Evolutionary conservation across 2,797 vertebrate genomes (phyloP).

Genomic region (Hydrocynus forskahlii): DNA sequence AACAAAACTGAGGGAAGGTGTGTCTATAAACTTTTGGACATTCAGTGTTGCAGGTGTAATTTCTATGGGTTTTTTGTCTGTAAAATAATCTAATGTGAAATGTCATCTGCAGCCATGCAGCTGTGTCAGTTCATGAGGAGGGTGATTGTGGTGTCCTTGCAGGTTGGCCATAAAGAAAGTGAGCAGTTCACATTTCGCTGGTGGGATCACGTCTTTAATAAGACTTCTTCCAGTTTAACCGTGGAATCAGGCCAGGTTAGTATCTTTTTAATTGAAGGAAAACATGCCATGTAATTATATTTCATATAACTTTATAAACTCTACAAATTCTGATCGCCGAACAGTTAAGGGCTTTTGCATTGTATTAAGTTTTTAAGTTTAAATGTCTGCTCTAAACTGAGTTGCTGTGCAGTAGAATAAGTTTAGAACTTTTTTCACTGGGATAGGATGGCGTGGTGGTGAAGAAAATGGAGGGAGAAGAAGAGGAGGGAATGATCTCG

Average conservation of each 20-base stretch:
- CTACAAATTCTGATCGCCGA: background rate
- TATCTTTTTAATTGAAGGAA: background rate
- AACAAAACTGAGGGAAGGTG: no score
- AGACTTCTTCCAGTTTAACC: slow-evolving; percentile 84
- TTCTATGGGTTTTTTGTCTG: background rate
- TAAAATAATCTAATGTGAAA: background rate
- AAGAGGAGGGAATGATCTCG: slow-evolving; percentile 70
- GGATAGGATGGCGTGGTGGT: slow-evolving; percentile 82
- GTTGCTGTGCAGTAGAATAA: background rate
- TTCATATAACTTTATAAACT: background rate
- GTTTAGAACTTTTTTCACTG: slow-evolving; percentile 7
- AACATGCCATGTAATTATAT: background rate
- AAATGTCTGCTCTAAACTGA: background rate
- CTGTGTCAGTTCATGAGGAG: background rate
- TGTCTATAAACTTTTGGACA: background rate
- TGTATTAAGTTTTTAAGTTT: background rate
- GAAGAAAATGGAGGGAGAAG: slow-evolving; percentile 66
- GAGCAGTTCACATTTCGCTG: slow-evolving; percentile 93
- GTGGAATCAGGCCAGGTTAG: slow-evolving; percentile 82
- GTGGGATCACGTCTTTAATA: slow-evolving; percentile 96
- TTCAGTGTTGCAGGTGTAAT: background rate
- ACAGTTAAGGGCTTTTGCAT: background rate
- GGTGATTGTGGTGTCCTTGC: slow-evolving; percentile 12
- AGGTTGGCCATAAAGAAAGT: slow-evolving; percentile 87
- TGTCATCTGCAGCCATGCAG: background rate